A percentile compares a stretch with the other conserved stretches of the same genome.
Conservation (phyloP, 2,888 invertebrate genomes). For the Bhutanitis thaidina region DNA sequence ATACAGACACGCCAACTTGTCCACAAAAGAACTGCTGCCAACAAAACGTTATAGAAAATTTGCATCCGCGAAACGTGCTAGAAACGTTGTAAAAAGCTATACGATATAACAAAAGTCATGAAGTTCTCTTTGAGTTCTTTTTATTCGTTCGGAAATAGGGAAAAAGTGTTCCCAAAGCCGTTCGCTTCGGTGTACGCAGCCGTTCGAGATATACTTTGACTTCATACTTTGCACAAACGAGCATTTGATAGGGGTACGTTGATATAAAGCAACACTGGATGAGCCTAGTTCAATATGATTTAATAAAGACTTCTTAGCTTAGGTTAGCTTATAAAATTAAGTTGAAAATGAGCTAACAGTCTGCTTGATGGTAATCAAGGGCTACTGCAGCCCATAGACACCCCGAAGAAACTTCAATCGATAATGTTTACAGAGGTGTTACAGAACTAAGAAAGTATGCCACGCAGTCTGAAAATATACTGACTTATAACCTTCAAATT, state of each 20-base stretch:
- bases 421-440: too few relatives aligned
- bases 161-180: conserved; percentile 71
- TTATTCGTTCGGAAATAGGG: conserved; percentile 71
- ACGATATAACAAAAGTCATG: conserved; percentile 71
- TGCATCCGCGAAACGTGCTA: conserved; percentile 29
- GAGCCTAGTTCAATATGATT: conserved; percentile 18
- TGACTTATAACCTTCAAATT: too few relatives aligned
- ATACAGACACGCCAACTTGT: conserved; percentile 12
- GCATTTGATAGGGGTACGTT: conserved; percentile 62
- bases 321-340: too few relatives aligned
- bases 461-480: too few relatives aligned
- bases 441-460: too few relatives aligned
- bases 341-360: too few relatives aligned
- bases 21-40: conserved; percentile 24
- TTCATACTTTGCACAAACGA: conserved; percentile 74
- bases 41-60: conserved; percentile 42
- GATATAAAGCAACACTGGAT: conserved; percentile 39
- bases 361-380: too few relatives aligned
- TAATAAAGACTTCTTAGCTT: too few relatives aligned
- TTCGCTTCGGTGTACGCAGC: conserved; percentile 57
- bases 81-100: conserved; percentile 47
- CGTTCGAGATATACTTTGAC: conserved; percentile 60
- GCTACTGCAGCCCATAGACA: too few relatives aligned
- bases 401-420: too few relatives aligned
- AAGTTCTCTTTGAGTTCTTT: conserved; percentile 65